Evolutionary conservation across 2,797 vertebrate species (phyloP).

Genomic region (Sebastes matsubarae): DNA sequence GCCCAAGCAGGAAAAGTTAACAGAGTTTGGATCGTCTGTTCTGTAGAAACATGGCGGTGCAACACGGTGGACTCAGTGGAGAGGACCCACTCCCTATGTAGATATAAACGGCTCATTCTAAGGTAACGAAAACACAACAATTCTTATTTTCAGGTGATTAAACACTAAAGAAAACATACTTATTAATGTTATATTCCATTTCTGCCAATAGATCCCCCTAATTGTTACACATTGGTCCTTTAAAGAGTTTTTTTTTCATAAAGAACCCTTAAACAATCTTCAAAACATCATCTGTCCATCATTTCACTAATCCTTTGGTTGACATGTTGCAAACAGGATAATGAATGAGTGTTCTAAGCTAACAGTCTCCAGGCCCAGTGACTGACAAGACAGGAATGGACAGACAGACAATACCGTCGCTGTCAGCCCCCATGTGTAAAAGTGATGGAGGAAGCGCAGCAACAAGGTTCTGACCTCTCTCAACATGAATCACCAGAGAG

Average conservation of each 20-base stretch:
- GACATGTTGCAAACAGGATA: constrained; percentile 12
- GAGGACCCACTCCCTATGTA: too few relatives aligned
- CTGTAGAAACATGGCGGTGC: too few relatives aligned
- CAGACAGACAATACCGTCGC: constrained; percentile 21
- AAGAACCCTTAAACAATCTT: background rate
- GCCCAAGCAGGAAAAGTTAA: too few relatives aligned
- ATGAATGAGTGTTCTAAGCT: constrained; percentile 15
- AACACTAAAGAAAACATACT: too few relatives aligned
- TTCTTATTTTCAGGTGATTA: too few relatives aligned
- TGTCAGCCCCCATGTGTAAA: constrained; percentile 35
- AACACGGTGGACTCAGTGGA: too few relatives aligned
- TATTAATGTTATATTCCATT: too few relatives aligned
- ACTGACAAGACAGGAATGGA: constrained; percentile 28
- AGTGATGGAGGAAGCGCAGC: constrained; percentile 49
- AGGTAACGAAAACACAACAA: too few relatives aligned
- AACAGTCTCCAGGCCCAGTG: constrained; percentile 9
- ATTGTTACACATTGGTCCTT: too few relatives aligned
- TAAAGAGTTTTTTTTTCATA: accelerated
- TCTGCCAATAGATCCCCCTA: too few relatives aligned
- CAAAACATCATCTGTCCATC: background rate
- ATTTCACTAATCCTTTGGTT: background rate
- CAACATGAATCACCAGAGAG: constrained; percentile 35
- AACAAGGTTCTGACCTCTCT: constrained; percentile 46
- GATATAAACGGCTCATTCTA: too few relatives aligned
- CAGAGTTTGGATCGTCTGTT: too few relatives aligned